Evolutionary conservation across 1,140 invertebrate genomes (phyloP), one percentile per base, ranked within the genome.

Genomic region (Hestina assimilis): DNA sequence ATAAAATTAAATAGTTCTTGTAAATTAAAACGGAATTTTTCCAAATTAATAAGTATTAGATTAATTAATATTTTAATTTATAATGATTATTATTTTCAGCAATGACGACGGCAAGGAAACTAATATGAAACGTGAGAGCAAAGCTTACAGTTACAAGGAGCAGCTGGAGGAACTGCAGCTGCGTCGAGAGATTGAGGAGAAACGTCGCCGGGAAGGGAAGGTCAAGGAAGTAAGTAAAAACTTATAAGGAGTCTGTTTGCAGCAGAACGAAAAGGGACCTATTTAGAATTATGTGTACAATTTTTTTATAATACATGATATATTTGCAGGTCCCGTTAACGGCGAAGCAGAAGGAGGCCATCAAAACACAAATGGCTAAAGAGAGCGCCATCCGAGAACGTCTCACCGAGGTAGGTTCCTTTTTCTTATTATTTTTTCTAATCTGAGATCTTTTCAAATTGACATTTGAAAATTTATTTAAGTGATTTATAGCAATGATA

Each of bases 71-170:
- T n/a, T n/a, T n/a, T n/a, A n/a, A n/a, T n/a, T 9, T 26, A 26
- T 26, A 5, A 26, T 26, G 24, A 7, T 48, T 42, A 15, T n/a
- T 31, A 31, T 17, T 43, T 75, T 38, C 69, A 91, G 90, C 1
- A 92, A 91, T 61, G 91, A 93, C 43, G 92, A 92, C 51, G 92
- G 90, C 59, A 91, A 91, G 42, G 92, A 92, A 11, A 94, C 95
- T 89, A 99, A 99, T 70, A 92, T 99, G 73, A 98, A 97, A 87
- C 90, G 97, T 29, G 98, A 99, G 76, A 99, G 96, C 79, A 99
- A 99, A 89, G 95, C 94, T 1, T 99, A 99, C 81, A 98, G 96
- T 11, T 98, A 97, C 79, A 97, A 98, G 79, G 98, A 99, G 69
- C 98, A 99, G 81, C 90, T 98, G 72, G 98, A 98, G 76, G 98